These are phyloP conservation scores for Drosophila carrolli DNA, from an alignment of 1,140 invertebrate species.

Conservation along the genomic window DNA sequence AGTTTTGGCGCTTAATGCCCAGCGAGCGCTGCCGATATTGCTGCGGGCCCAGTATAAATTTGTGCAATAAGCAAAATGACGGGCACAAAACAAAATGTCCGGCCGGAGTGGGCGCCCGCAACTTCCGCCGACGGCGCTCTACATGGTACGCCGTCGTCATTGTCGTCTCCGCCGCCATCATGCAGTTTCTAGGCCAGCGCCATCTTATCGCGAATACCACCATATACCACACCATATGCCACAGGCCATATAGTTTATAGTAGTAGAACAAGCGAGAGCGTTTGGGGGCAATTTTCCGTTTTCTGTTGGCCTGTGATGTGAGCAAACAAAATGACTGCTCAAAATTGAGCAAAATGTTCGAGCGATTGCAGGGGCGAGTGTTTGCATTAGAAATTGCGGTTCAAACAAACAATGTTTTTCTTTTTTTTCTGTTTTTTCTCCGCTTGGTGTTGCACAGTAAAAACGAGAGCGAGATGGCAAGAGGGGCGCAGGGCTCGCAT, in stretches of 20 bases:
- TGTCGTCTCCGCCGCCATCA: constrained; percentile 29
- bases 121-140: constrained; percentile 61
- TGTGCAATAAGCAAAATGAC: constrained; percentile 84
- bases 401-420: constrained; percentile 56
- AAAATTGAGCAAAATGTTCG: constrained; percentile 81
- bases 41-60: constrained; percentile 71
- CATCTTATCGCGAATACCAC: constrained; percentile 25
- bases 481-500: constrained; percentile 41
- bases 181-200: constrained; percentile 36
- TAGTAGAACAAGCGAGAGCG: constrained; percentile 30
- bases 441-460: constrained; percentile 24
- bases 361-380: constrained; percentile 61
- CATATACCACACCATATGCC: background rate
- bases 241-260: constrained; percentile 10
- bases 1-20: constrained; percentile 41
- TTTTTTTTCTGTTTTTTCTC: constrained; percentile 18
- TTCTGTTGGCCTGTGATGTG: constrained; percentile 82
- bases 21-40: constrained; percentile 19
- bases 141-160: constrained; percentile 7
- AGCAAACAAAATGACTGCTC: constrained; percentile 84
- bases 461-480: constrained; percentile 24
- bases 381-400: constrained; percentile 45
- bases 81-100: constrained; percentile 85
- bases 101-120: constrained; percentile 52
- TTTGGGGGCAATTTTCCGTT: constrained; percentile 61